Evolutionary conservation across 2,113 vertebrate genomes (phyloP), one percentile per base, ranked within the genome.

Genomic region (Pimephales promelas): DNA sequence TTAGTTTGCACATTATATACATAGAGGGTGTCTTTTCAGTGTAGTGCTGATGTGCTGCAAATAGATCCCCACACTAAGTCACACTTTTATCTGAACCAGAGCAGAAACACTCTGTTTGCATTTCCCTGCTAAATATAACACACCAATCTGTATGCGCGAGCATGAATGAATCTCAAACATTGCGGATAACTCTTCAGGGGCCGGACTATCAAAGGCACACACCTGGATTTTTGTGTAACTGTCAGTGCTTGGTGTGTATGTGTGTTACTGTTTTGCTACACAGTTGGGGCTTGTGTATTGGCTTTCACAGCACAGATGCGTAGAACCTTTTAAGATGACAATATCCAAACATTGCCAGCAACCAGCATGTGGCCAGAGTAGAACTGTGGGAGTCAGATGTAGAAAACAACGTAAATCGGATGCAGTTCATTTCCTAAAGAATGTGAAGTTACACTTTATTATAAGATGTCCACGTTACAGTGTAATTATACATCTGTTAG

Each of bases 121-220:
- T 84, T 71, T 36, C 64, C 26, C 34, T 54, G 52, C 62, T 72
- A 82, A 84, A 54, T 80, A 82, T 82, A 84, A 72, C 52, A 18
- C 11, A 6, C 13, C 5, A 43, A 43, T 34, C 26, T 81, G 77
- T 49, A 59, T 79, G 28, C 20, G 49, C 49, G 20, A 7, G 8
- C 16, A 43, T 45, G 45, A 76, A 43, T 61, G 77, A 76, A 70
- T 9, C 45, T 66, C 64, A 81, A 87, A 70, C 86, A 82, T 54
- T 36, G 62, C 14, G 28, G 20, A 40, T 59, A 49, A 70, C 40
- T 79, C 86, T 43, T 71, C 11, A 3, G 62, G 62, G 71, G 62
- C 40, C 82, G 64, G 62, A 43, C 82, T 72, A 84, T 82, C 79
- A 10, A 28, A 56, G 22, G 49, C 14, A 66, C 66, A 70, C 72